phyloP scores from a whole-genome alignment of 2,797 vertebrate species.

The Scolopax rusticola region DNA sequence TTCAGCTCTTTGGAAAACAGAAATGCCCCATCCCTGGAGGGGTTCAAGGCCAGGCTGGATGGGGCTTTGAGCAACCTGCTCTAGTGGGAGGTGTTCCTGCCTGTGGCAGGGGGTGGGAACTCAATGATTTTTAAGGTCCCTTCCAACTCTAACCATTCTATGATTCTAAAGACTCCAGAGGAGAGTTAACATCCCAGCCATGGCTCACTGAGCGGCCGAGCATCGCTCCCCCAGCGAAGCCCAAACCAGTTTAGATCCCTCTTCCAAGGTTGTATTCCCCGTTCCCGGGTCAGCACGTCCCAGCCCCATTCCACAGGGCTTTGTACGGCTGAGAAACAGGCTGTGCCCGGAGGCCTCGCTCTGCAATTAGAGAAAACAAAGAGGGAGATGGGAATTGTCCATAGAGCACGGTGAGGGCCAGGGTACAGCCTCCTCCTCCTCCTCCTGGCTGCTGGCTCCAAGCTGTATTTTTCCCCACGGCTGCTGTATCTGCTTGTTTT shows the following conservation, averaged over 20 bases:
- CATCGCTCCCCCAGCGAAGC: not conserved
- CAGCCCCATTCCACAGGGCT: not conserved
- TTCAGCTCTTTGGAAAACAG: not conserved
- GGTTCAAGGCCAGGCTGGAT: too few relatives aligned
- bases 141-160: too few relatives aligned
- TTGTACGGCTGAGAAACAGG: constrained; percentile 2
- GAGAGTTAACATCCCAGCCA: rapidly evolving
- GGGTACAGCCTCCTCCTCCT: not conserved
- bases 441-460: not conserved
- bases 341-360: not conserved
- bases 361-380: constrained; percentile 40
- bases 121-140: too few relatives aligned
- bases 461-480: not conserved
- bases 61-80: too few relatives aligned
- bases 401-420: rapidly evolving
- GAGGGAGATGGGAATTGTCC: not conserved
- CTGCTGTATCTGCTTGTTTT: not conserved
- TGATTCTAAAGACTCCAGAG: rapidly evolving
- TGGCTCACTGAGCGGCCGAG: not conserved
- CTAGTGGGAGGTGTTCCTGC: too few relatives aligned
- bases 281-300: constrained; percentile 41
- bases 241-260: rapidly evolving
- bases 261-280: not conserved
- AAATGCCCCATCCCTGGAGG: not conserved
- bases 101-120: too few relatives aligned